These are phyloP conservation scores for Cairina moschata DNA, from an alignment of 2,113 vertebrate genomes.

Conservation along the genomic window DNA sequence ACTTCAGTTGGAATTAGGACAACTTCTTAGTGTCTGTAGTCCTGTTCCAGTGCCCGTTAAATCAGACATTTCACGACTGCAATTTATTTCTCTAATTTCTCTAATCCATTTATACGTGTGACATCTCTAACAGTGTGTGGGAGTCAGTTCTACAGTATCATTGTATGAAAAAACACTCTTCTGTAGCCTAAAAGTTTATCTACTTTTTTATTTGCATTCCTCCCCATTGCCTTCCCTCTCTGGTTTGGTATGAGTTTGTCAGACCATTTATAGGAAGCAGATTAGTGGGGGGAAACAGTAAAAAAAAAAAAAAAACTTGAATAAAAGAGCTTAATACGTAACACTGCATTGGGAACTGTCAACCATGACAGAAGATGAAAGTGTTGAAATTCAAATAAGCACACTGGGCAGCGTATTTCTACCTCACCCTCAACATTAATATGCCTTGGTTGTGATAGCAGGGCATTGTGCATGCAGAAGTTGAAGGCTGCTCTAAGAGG, in stretches of 20 bases:
- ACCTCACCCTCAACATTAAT: neutral
- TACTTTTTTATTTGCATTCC: conserved; percentile 22
- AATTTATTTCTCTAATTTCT: conserved; percentile 41
- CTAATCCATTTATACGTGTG: conserved; percentile 42
- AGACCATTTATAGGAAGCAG: conserved; percentile 11
- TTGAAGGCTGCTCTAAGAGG: neutral
- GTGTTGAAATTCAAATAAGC: conserved; percentile 30
- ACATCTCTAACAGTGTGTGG: conserved; percentile 27
- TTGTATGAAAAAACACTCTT: neutral
- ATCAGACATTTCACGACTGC: conserved; percentile 13
- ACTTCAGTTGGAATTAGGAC: conserved; percentile 14
- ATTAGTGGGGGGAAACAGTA: neutral
- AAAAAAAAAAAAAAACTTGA: neutral
- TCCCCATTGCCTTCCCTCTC: neutral
- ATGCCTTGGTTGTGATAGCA: neutral
- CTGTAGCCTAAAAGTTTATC: neutral
- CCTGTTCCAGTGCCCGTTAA: conserved; percentile 19
- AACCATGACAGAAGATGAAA: neutral
- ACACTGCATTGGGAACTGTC: conserved; percentile 10
- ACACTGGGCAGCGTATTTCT: neutral
- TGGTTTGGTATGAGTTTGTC: neutral
- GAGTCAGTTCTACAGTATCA: conserved; percentile 3
- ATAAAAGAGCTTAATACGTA: conserved; percentile 32
- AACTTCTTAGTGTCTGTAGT: neutral
- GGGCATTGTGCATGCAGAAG: neutral